Conservation (phyloP, 37 sponge, comb jelly and placozoan species). For the Eunapius fragilis region DNA sequence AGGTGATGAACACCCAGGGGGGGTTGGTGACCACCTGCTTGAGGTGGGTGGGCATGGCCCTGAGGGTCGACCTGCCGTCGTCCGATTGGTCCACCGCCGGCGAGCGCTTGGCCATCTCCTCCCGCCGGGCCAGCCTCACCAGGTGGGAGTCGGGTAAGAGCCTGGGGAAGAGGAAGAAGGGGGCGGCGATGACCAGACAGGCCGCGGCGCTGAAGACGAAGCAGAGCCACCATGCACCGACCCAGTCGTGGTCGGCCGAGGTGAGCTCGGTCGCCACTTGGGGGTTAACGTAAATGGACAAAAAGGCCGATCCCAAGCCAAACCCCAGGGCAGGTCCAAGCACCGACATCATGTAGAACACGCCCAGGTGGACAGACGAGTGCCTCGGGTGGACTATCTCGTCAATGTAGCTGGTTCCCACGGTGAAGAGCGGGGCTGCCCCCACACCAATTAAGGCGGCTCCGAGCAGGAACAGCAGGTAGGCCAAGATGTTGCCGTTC, state of each 20-base stretch:
- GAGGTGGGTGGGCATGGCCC: constrained; percentile 34
- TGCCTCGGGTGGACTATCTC: constrained; percentile 73
- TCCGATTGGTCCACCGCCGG: background rate
- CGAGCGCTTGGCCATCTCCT: constrained; percentile 25
- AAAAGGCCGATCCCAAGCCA: constrained; percentile 77
- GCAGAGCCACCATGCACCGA: constrained; percentile 95
- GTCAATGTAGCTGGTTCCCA: constrained; percentile 83
- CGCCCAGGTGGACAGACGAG: constrained; percentile 70
- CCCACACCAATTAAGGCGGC: constrained; percentile 82
- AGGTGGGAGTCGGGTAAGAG: constrained; percentile 14
- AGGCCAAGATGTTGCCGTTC: constrained; percentile 40
- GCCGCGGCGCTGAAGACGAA: constrained; percentile 54
- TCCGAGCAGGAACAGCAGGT: constrained; percentile 75
- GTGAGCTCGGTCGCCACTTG: constrained; percentile 32
- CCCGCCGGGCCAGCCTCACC: constrained; percentile 14
- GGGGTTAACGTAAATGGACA: constrained; percentile 79
- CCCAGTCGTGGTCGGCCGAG: constrained; percentile 69
- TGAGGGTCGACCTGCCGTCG: background rate
- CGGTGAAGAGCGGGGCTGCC: constrained; percentile 86
- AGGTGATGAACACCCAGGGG: constrained; percentile 55
- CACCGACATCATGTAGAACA: constrained; percentile 59
- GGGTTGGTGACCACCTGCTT: constrained; percentile 34
- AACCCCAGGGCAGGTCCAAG: constrained; percentile 88
- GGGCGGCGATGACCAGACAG: constrained; percentile 14
- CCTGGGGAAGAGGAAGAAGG: constrained; percentile 61